Base-by-base conservation (phyloP, 1,140 invertebrate species). In the Episyrphus balteatus region DNA sequence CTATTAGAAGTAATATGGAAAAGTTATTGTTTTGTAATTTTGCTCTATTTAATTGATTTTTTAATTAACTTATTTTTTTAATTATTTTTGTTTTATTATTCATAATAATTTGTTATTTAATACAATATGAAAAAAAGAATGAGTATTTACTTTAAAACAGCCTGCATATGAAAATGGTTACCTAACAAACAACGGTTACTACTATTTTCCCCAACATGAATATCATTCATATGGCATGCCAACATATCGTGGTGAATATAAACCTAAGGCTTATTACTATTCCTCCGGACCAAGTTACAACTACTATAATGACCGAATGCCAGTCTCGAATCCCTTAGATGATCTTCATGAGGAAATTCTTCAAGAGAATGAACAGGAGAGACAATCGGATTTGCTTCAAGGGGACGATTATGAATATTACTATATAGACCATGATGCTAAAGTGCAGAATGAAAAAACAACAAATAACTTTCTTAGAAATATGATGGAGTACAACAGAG, bases 401-500 rank as follows among this genome's bases (percentile, higher is more conserved):
- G 8, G 21, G 21, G 21, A 26, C 8, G 21, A 26, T 26, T 26
- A 26, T 26, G 21, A 26, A 26, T 55, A 9, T 57, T 66, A 34
- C 63, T 66, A 3, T 6, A 70, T 19, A 69, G 66, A 6, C 67
- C 69, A 44, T 69, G 71, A 46, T 63, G 60, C n/a, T 62, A 62
- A 48, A 71, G 66, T 51, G 62, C 70, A 47, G 57, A 26, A 49
- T 32, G 42, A 43, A 31, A 11, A 44, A 11, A n/a, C 19, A 14
- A 49, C 47, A 36, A 60, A 54, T 44, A 40, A 59, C 6, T 74
- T 73, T 47, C 48, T 74, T 13, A 65, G 71, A 44, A 73, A 73
- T 53, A 49, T 73, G 6, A 68, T 71, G 34, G 55, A 70, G 44
- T 59, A 69, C 3, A 68, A 73, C 52, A 68, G 70, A 59, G 71